Conservation (phyloP, 53 echinoderm and acorn worm genomes). For the Echinometra lucunter region DNA sequence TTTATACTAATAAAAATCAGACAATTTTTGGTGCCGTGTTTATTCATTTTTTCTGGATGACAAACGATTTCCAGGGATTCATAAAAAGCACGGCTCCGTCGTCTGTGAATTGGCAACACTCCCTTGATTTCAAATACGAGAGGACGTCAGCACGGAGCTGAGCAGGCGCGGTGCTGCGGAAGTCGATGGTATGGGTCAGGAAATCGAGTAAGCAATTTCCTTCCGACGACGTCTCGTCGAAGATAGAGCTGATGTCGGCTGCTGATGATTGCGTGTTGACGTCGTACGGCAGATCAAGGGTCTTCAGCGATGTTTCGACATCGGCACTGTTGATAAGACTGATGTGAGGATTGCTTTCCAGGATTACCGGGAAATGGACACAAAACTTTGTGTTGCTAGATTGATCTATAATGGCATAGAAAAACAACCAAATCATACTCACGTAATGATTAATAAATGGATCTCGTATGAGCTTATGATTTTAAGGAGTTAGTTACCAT, state of each 20-base stretch:
- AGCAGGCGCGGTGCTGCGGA: slow-evolving; percentile 23
- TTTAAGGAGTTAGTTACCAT: too few species aligned
- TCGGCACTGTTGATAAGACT: background rate
- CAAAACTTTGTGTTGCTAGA: slow-evolving; percentile 17
- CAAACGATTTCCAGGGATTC: slow-evolving; percentile 16
- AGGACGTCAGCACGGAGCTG: slow-evolving; percentile 21
- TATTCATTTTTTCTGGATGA: background rate
- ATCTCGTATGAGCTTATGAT: too few species aligned
- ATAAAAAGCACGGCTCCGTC: slow-evolving; percentile 4
- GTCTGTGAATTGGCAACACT: background rate
- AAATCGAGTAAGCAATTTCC: slow-evolving; percentile 24
- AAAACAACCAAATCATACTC: too few species aligned
- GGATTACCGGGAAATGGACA: background rate
- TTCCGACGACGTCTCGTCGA: slow-evolving; percentile 1
- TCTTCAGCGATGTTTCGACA: background rate
- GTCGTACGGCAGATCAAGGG: slow-evolving; percentile 15
- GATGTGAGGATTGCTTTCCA: background rate
- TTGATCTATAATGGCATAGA: background rate
- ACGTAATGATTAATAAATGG: too few species aligned
- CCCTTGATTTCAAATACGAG: background rate
- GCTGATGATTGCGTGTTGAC: background rate
- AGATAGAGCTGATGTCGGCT: slow-evolving; percentile 15
- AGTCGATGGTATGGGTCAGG: slow-evolving; percentile 19
- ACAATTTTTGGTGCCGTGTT: too few species aligned
- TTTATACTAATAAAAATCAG: too few species aligned